A percentile compares a stretch with the other conserved stretches of the same genome.
phyloP scores from a whole-genome alignment of 2,113 vertebrate species.

The Orthonyx spaldingii region DNA sequence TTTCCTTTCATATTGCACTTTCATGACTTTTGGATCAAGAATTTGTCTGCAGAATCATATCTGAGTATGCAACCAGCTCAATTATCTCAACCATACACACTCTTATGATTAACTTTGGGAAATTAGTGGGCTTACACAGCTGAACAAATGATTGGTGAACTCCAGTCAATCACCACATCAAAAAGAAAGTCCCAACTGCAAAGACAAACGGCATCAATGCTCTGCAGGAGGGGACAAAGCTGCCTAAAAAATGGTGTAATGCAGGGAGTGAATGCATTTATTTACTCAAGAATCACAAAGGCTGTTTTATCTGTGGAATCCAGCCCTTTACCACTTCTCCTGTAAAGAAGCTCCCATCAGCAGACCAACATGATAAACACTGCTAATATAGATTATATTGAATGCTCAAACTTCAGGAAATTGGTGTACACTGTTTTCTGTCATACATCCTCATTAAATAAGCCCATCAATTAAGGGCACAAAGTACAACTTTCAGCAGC shows the following conservation, averaged over 20 bases:
- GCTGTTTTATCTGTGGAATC: neutral
- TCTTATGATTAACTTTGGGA: conserved; percentile 11
- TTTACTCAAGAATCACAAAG: neutral
- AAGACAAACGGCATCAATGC: conserved; percentile 4
- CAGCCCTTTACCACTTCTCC: neutral
- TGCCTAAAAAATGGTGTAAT: conserved; percentile 3
- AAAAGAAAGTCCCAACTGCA: neutral
- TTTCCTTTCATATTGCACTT: conserved; percentile 27
- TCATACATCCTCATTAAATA: neutral
- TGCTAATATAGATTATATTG: neutral
- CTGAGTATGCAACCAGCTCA: neutral
- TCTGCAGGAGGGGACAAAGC: neutral
- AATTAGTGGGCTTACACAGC: conserved; percentile 26
- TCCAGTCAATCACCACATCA: conserved; percentile 10
- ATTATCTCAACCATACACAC: conserved; percentile 27
- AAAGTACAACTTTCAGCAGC: neutral
- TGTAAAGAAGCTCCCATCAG: neutral
- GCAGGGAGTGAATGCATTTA: neutral
- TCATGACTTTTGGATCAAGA: conserved; percentile 27
- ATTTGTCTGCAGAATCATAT: conserved; percentile 50
- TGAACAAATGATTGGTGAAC: conserved; percentile 20
- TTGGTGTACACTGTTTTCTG: neutral
- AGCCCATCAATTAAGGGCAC: neutral
- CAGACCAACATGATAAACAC: neutral
- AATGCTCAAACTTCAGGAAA: neutral